These are phyloP conservation scores for Ethmia dodecea DNA, from an alignment of 2,888 invertebrate species.

Conservation along the genomic window DNA sequence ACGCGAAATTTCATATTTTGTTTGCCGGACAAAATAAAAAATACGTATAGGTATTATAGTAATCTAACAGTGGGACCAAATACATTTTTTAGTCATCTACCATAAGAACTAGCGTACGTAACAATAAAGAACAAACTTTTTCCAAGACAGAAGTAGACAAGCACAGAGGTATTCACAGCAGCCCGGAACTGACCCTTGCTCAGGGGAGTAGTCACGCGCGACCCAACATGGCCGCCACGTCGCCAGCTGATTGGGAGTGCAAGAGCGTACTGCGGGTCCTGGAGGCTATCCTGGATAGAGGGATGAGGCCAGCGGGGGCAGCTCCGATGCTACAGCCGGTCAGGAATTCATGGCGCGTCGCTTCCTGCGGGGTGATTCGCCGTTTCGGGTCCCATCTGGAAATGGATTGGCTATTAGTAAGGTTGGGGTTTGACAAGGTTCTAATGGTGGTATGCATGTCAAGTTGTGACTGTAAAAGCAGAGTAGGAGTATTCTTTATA, in stretches of 20 bases:
- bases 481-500: no score
- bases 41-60: no score
- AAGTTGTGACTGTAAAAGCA: no score
- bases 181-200: conserved; percentile 35
- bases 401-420: conserved; percentile 3
- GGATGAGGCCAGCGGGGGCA: conserved; percentile 66
- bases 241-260: conserved; percentile 81
- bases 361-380: conserved; percentile 94
- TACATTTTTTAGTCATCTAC: no score
- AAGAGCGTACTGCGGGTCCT: conserved; percentile 63
- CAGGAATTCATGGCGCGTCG: conserved; percentile 91
- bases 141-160: no score
- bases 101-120: no score
- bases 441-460: no score
- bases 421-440: no score
- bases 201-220: conserved; percentile 76
- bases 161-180: no score
- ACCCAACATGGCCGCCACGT: conserved; percentile 80
- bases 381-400: conserved; percentile 94
- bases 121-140: not conserved
- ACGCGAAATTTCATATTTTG: no score
- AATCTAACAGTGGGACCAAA: no score
- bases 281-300: conserved; percentile 56
- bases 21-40: no score
- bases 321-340: conserved; percentile 65